These are phyloP conservation scores for Apotomis turbidana DNA, from an alignment of 2,888 invertebrate species.

Conservation along the genomic window DNA sequence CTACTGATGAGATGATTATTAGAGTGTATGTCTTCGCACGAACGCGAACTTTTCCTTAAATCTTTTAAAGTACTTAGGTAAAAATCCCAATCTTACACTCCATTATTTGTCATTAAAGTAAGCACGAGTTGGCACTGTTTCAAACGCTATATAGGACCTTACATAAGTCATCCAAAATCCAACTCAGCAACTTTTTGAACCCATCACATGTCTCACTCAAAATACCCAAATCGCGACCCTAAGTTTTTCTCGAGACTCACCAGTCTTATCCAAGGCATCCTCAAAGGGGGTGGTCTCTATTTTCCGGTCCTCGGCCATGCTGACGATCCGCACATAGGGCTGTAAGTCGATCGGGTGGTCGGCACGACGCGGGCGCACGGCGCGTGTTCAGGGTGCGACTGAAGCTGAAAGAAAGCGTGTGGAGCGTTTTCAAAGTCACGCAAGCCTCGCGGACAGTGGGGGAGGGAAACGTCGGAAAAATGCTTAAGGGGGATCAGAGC, in stretches of 20 bases:
- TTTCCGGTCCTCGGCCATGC: conserved; percentile 33
- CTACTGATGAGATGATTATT: no score
- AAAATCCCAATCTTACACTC: no score
- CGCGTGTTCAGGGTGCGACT: conserved; percentile 55
- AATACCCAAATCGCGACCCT: no score
- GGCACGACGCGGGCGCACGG: conserved; percentile 41
- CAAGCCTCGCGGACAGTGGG: conserved; percentile 52
- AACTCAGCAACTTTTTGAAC: background rate
- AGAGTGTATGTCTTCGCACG: no score
- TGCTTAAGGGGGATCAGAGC: no score
- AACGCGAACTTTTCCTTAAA: no score
- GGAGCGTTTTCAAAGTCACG: conserved; percentile 63
- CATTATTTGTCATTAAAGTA: no score
- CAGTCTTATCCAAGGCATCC: conserved; percentile 69
- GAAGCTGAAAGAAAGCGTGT: conserved; percentile 67
- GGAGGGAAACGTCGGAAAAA: conserved; percentile 33
- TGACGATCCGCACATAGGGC: conserved; percentile 35
- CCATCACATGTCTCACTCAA: no score
- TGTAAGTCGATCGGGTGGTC: conserved; percentile 1
- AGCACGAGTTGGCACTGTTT: no score
- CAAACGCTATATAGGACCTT: no score
- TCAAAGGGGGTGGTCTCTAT: conserved; percentile 59
- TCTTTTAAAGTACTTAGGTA: no score
- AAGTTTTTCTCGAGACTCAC: conserved; percentile 48
- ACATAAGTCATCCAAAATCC: background rate